Percentiles rank a stretch among this genome's conserved stretches.
Conservation (phyloP, 2,888 invertebrate species). For the Athalia cordata region DNA sequence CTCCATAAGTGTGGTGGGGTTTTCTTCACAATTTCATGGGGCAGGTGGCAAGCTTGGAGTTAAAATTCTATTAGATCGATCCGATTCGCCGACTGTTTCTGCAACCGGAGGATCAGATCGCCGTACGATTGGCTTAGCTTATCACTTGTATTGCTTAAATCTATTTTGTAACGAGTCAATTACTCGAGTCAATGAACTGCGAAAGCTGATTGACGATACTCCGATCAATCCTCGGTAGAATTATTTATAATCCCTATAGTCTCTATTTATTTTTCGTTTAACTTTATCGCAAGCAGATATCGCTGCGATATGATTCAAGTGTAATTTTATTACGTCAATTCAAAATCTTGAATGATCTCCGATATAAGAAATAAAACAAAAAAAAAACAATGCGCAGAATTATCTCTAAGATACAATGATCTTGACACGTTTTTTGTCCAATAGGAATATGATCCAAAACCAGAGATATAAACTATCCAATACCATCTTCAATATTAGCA, state of each 20-base stretch:
- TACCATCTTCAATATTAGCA: too few species aligned
- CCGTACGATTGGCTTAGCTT: slow-evolving; percentile 22
- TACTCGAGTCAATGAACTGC: slow-evolving; percentile 31
- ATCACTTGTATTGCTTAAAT: slow-evolving; percentile 17
- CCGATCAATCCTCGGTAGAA: background rate
- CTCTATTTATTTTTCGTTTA: background rate
- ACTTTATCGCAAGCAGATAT: too few species aligned
- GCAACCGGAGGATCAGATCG: background rate
- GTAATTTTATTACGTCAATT: background rate
- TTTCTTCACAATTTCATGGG: too few species aligned
- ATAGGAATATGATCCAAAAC: background rate
- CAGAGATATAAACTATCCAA: background rate
- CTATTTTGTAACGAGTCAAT: slow-evolving; percentile 33
- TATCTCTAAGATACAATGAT: background rate
- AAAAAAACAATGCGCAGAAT: background rate
- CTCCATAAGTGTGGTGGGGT: background rate
- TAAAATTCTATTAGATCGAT: background rate
- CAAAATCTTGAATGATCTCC: background rate
- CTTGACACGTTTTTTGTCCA: background rate
- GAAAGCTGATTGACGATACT: slow-evolving; percentile 5
- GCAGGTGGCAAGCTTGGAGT: slow-evolving; percentile 3
- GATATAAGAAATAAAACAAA: background rate
- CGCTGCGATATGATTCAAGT: too few species aligned
- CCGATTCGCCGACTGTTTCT: background rate
- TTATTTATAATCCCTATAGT: too few species aligned